Evolutionary conservation across 1,140 invertebrate species (phyloP).

Genomic region (Pogonomyrmex barbatus): DNA sequence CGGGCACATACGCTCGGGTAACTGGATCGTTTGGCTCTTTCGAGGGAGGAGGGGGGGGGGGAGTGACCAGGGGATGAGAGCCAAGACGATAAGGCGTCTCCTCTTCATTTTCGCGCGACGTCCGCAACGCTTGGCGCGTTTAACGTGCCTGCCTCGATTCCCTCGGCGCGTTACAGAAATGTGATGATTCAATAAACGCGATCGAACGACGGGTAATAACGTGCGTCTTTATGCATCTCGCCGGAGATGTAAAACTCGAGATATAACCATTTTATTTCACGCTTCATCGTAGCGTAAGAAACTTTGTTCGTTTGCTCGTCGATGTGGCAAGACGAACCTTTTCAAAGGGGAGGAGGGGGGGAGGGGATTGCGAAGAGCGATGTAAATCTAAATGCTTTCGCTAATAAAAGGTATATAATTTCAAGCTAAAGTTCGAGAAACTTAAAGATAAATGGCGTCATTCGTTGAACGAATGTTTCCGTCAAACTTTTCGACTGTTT

Average conservation of each 20-base stretch:
- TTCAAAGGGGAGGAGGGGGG: neutral
- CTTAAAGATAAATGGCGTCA: neutral
- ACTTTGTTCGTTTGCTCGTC: neutral
- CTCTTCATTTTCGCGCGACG: constrained; percentile 17
- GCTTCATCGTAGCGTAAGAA: neutral
- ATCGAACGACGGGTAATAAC: neutral
- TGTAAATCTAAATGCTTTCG: neutral
- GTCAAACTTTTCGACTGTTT: neutral
- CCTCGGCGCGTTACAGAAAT: neutral
- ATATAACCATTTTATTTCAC: constrained; percentile 12
- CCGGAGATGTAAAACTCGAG: neutral
- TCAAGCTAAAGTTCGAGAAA: neutral
- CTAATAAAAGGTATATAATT: constrained; percentile 8
- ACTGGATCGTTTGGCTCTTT: constrained; percentile 17
- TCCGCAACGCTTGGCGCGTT: constrained; percentile 9
- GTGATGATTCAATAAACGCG: constrained; percentile 18
- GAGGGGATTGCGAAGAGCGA: neutral
- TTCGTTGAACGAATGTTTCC: neutral
- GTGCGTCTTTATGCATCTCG: neutral
- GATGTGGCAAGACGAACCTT: neutral
- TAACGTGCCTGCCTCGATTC: constrained; percentile 23
- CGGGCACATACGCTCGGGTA: neutral
- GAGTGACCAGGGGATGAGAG: neutral
- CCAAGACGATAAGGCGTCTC: constrained; percentile 28
- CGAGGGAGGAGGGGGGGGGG: too few species aligned